A percentile compares a stretch with the other conserved stretches of the same genome.
phyloP scores from a whole-genome alignment of 2,888 invertebrate species.

The Glomeris marginata region DNA sequence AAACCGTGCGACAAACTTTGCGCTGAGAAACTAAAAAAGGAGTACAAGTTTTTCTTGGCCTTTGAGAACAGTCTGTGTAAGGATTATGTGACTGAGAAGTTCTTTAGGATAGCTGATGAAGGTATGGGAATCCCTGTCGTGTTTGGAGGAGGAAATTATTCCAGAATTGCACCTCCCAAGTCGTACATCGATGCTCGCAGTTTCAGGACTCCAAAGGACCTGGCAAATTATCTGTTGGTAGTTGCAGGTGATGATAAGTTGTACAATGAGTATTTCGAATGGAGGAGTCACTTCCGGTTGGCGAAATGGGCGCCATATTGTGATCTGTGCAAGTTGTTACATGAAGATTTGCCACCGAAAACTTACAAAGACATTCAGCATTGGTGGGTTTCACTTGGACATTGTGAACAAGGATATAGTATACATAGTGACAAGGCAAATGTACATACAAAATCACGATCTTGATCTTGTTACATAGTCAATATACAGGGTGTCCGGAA shows the following conservation, averaged over 20 bases:
- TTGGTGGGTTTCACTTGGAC: slow-evolving; percentile 13
- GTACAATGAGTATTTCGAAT: slow-evolving; percentile 5
- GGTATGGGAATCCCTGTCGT: slow-evolving; percentile 13
- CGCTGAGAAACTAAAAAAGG: background rate
- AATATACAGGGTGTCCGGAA: no score
- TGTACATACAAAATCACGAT: no score
- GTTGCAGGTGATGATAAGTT: slow-evolving; percentile 4
- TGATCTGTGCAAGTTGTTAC: slow-evolving; percentile 3
- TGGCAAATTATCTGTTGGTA: slow-evolving; percentile 4
- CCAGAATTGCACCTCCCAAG: background rate
- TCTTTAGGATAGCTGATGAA: background rate
- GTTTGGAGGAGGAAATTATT: slow-evolving; percentile 7
- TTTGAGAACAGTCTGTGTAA: slow-evolving; percentile 18
- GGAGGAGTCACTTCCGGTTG: background rate
- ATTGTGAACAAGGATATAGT: no score
- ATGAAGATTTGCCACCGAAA: background rate
- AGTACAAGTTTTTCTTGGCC: slow-evolving; percentile 17
- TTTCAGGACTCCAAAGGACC: background rate
- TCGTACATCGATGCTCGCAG: slow-evolving; percentile 4
- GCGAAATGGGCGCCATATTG: background rate
- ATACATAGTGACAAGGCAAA: no score
- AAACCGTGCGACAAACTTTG: background rate
- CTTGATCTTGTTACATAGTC: no score
- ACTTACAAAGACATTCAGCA: slow-evolving; percentile 3
- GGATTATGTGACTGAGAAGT: slow-evolving; percentile 18